These are phyloP conservation scores for Anomalospiza imberbis DNA, from an alignment of 2,797 vertebrate genomes.

Conservation along the genomic window DNA sequence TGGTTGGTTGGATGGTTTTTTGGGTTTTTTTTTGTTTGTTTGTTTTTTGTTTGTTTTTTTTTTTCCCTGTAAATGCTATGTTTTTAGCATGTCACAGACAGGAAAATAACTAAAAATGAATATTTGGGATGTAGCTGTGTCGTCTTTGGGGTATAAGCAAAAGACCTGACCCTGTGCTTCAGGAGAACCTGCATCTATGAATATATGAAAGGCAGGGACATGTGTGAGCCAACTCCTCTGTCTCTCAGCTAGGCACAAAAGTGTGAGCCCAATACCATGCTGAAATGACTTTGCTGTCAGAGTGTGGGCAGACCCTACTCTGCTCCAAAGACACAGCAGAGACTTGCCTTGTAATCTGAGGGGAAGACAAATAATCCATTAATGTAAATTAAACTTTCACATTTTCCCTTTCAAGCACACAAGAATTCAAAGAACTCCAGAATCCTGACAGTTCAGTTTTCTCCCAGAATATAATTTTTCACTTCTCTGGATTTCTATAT, in stretches of 20 bases:
- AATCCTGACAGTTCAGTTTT: not conserved
- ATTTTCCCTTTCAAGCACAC: not conserved
- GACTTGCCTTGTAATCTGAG: not conserved
- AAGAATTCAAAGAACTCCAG: not conserved
- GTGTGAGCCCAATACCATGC: not conserved
- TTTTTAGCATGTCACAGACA: not conserved
- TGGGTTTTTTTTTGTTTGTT: not conserved
- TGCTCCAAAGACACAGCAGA: not conserved
- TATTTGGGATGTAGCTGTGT: not conserved
- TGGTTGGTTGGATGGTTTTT: not conserved
- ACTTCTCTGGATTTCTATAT: not conserved
- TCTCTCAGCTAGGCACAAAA: not conserved
- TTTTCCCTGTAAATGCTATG: not conserved
- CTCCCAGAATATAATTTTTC: not conserved
- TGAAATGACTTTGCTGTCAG: not conserved
- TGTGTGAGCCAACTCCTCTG: not conserved
- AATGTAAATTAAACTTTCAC: not conserved
- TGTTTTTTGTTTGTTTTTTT: not conserved
- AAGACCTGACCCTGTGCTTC: not conserved
- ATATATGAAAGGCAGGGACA: not conserved
- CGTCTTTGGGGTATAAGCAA: not conserved
- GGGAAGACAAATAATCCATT: not conserved
- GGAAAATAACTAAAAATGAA: not conserved
- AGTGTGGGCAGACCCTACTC: not conserved
- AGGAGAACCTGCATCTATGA: not conserved